phyloP scores from a whole-genome alignment of 2,888 invertebrate genomes.

The Dynastes grantii region DNA sequence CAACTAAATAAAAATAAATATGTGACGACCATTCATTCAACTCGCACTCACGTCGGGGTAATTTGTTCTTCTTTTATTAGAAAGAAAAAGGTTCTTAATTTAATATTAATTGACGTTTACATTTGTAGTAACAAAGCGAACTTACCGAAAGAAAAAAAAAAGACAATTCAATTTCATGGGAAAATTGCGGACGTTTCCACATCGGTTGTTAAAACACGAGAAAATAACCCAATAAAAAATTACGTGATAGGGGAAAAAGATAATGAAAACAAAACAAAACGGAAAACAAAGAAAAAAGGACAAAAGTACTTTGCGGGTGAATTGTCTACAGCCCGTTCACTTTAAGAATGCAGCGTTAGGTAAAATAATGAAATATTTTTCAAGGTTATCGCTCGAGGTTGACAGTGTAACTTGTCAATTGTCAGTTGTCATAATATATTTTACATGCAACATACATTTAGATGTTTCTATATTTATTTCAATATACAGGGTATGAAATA shows the following conservation, averaged over 20 bases:
- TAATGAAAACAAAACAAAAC: neutral
- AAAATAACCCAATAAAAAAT: too few relatives aligned
- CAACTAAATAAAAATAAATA: constrained; percentile 45
- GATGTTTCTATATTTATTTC: too few relatives aligned
- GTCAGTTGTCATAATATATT: too few relatives aligned
- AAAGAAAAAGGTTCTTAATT: constrained; percentile 5
- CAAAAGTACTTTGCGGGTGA: too few relatives aligned
- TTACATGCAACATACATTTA: too few relatives aligned
- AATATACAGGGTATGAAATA: too few relatives aligned
- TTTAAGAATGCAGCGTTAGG: too few relatives aligned
- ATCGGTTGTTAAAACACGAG: neutral
- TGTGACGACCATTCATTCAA: constrained; percentile 42
- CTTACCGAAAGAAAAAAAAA: neutral
- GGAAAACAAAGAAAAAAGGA: neutral
- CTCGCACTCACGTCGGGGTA: constrained; percentile 17
- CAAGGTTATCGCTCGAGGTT: too few relatives aligned
- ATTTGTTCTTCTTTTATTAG: neutral
- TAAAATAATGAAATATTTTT: too few relatives aligned
- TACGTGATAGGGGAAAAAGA: neutral
- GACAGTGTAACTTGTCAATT: too few relatives aligned
- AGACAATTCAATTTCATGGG: neutral
- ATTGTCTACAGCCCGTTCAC: too few relatives aligned
- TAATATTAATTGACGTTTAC: constrained; percentile 14
- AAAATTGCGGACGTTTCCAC: neutral
- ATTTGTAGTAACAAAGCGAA: neutral